Base-by-base conservation (phyloP, 2,888 invertebrate species). In the Acrobeloides nanus region DNA sequence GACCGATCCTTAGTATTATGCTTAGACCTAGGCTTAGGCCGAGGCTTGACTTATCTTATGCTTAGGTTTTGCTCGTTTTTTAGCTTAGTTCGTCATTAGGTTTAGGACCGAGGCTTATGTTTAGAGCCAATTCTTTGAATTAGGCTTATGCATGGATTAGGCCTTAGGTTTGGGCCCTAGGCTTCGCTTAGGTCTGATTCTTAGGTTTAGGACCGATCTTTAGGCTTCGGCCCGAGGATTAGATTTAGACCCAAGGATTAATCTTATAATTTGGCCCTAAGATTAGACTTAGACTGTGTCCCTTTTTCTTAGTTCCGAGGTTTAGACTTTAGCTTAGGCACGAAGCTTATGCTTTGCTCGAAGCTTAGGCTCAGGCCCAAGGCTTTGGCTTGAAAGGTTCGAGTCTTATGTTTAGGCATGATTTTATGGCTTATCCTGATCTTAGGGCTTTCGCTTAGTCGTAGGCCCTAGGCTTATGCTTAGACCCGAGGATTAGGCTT, bases 401-500 rank as follows among this genome's bases (percentile, higher is more conserved):
- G n/a, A n/a, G n/a, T n/a, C 39, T 50, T 39, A 31, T 33, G 46
- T 29, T 31, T 37, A 15, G 21, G 24, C 31, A 26, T 37, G n/a
- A n/a, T n/a, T n/a, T n/a, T n/a, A n/a, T n/a, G n/a, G n/a, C n/a
- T n/a, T n/a, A n/a, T n/a, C n/a, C 31, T 38, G 40, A 33, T n/a
- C n/a, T n/a, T n/a, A n/a, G n/a, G n/a, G 48, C 38, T 49, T 49
- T 29, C 29, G 48, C 38, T 49, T 49, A 51, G 37, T 38, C 47
- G 38, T 48, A 26, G 49, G 49, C 48, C 39, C n/a, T n/a, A n/a
- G n/a, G n/a, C n/a, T n/a, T n/a, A n/a, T n/a, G n/a, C n/a, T n/a
- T 55, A 55, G 55, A 47, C 45, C 53, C 39, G 38, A 55, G 53
- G 37, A 38, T 49, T 48, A 48, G 48, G 53, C 12, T 29, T 48